Base-by-base conservation (phyloP, 1,140 invertebrate genomes). In the Ctenoplectra terminalis region DNA sequence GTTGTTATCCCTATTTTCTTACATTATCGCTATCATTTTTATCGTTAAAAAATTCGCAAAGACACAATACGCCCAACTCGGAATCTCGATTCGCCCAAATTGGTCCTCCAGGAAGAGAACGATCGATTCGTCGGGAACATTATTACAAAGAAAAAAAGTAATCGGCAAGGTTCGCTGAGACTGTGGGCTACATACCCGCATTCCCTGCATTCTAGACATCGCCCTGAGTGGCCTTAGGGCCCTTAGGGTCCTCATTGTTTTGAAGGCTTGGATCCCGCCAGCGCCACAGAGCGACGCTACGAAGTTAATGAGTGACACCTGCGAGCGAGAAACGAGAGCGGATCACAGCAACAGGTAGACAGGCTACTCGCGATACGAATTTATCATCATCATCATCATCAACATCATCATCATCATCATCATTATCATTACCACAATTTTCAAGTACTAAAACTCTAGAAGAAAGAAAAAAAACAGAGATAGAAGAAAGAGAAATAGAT, bases 291-390 rank as follows among this genome's bases (percentile, higher is more conserved):
- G 95, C 94, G 97, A 97, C 94, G 98, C 98, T 95, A 98, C 96
- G 95, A 99, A 98, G 96, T 99, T 99, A 95, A 99, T 98, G 95
- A 99, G 96, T 94, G 98, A 99, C 93, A 98, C 97, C 97, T 98
- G 96, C 92, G 94, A 94, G 91, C 93, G 94, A 94, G 93, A 95
- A 94, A 94, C 92, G 92, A 94, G 87, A 94, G 89, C 91, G 90
- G 91, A 92, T 93, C 90, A 93, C 88, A 86, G 86, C 88, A 86
- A 86, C 81, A 90, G 86, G 83, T 89, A 89, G 83, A 90, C 70
- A 89, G 83, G 83, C 88, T 86, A 89, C 82, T 86, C 50, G 75
- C 76, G 54, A 60, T 34, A 73, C 71, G 71, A 73, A 40, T 56
- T 72, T 20, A 46, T 60, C n/a, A 52, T 48, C 43, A 63, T 70